A percentile compares a stretch with the other conserved stretches of the same genome.
Conservation (phyloP, 2,113 vertebrate species). For the Anser cygnoides region DNA sequence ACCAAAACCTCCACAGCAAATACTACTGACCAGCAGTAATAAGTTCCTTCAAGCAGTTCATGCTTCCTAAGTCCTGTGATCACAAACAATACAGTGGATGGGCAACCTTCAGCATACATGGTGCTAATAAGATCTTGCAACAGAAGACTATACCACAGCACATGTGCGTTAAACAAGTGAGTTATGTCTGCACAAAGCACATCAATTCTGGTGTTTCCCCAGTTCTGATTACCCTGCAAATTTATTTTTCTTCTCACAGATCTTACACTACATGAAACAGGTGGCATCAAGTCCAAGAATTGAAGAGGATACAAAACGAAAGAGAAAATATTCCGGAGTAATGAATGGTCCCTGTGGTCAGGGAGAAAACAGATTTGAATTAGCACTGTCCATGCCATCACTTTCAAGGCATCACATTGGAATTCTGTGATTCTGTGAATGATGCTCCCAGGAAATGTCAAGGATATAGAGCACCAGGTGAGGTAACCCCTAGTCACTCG, state of each 20-base stretch:
- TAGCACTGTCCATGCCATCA: not conserved
- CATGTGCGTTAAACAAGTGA: fast-evolving
- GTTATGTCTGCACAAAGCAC: not conserved
- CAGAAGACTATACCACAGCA: not conserved
- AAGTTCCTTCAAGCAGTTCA: not conserved
- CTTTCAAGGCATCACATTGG: not conserved
- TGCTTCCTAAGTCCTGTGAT: not conserved
- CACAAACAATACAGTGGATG: not conserved
- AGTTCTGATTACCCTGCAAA: not conserved
- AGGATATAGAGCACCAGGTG: not conserved
- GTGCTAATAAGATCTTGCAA: not conserved
- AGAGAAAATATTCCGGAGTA: not conserved
- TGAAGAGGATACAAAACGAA: not conserved
- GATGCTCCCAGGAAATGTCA: not conserved
- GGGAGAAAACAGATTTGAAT: not conserved
- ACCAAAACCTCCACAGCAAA: not conserved
- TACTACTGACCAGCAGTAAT: not conserved
- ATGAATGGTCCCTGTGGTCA: not conserved
- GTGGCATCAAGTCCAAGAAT: not conserved
- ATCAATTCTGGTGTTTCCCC: not conserved
- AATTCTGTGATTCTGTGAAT: not conserved
- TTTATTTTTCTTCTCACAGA: not conserved
- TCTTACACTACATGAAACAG: not conserved
- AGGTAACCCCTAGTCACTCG: not conserved
- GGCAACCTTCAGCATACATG: not conserved